Evolutionary conservation across 2,888 invertebrate genomes (phyloP).

Genomic region (Erpobdella octoculata): DNA sequence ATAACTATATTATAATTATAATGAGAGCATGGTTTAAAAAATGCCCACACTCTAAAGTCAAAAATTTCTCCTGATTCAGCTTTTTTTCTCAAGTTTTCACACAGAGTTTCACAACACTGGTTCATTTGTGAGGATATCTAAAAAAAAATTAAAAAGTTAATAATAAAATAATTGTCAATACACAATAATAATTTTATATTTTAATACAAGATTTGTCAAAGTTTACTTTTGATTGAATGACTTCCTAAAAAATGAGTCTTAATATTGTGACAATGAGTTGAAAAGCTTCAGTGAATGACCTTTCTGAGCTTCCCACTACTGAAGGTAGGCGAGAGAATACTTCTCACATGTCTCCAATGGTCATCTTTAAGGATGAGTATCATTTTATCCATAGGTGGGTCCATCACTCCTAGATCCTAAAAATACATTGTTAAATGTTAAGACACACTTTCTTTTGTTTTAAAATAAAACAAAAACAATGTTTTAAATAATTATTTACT

Average conservation of each 20-base stretch:
- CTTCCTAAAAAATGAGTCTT: neutral
- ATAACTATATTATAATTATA: neutral
- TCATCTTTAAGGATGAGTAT: slow-evolving; percentile 27
- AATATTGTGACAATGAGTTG: neutral
- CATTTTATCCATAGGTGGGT: slow-evolving; percentile 26
- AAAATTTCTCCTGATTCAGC: neutral
- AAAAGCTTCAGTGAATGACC: slow-evolving; percentile 10
- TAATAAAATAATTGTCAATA: neutral
- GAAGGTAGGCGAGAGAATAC: slow-evolving; percentile 28
- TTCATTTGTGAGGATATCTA: slow-evolving; percentile 26
- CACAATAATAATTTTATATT: neutral
- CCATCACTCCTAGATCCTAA: slow-evolving; percentile 19
- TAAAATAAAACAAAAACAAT: neutral
- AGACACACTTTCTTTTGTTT: too few relatives aligned
- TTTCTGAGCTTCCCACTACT: slow-evolving; percentile 32
- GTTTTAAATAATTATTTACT: neutral
- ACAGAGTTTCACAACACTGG: slow-evolving; percentile 18
- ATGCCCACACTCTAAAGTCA: slow-evolving; percentile 6
- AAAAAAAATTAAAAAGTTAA: neutral
- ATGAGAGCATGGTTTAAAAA: too few relatives aligned
- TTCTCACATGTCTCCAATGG: slow-evolving; percentile 32
- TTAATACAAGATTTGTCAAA: too few relatives aligned
- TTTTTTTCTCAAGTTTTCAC: neutral
- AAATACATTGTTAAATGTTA: neutral
- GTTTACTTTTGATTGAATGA: neutral